Conservation (phyloP, 2,797 vertebrate species). For the Gobionotothen gibberifrons region DNA sequence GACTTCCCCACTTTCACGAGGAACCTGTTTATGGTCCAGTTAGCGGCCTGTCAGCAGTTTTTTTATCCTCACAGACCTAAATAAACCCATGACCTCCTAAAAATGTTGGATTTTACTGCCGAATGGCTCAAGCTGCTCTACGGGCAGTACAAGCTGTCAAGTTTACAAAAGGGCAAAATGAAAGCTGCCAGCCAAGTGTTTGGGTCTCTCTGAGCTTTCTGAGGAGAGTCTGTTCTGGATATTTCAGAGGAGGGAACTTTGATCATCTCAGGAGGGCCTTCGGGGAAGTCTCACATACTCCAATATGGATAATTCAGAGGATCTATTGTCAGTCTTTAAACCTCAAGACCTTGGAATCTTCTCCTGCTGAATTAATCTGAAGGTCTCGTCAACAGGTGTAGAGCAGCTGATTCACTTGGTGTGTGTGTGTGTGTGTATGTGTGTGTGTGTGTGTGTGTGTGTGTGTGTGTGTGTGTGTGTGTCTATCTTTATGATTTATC, state of each 20-base stretch:
- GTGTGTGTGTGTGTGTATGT: background rate
- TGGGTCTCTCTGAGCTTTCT: constrained; percentile 17
- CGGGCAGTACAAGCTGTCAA: constrained; percentile 1
- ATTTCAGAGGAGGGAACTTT: constrained; percentile 8
- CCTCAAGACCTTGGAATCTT: constrained; percentile 2
- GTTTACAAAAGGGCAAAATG: constrained; percentile 40
- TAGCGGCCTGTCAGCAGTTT: constrained; percentile 25
- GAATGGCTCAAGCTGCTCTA: constrained; percentile 33
- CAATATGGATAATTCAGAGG: constrained; percentile 28
- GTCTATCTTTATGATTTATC: background rate
- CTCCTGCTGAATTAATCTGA: constrained; percentile 30
- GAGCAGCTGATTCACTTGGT: constrained; percentile 26
- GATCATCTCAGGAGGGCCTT: constrained; percentile 19
- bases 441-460: background rate
- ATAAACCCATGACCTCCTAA: constrained; percentile 57
- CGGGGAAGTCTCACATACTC: constrained; percentile 3
- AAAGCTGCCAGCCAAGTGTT: constrained; percentile 26
- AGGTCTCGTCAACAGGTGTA: constrained; percentile 10
- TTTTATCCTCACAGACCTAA: constrained; percentile 35
- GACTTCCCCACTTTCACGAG: constrained; percentile 4
- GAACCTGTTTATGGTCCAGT: constrained; percentile 20
- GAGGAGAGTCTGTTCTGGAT: background rate
- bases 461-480: background rate
- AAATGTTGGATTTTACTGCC: constrained; percentile 57
- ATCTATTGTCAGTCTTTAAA: constrained; percentile 5